Percentiles rank a stretch among this genome's conserved stretches.
These are phyloP conservation scores for Graptemys geographica DNA, from an alignment of 2,797 vertebrate genomes.

Conservation along the genomic window DNA sequence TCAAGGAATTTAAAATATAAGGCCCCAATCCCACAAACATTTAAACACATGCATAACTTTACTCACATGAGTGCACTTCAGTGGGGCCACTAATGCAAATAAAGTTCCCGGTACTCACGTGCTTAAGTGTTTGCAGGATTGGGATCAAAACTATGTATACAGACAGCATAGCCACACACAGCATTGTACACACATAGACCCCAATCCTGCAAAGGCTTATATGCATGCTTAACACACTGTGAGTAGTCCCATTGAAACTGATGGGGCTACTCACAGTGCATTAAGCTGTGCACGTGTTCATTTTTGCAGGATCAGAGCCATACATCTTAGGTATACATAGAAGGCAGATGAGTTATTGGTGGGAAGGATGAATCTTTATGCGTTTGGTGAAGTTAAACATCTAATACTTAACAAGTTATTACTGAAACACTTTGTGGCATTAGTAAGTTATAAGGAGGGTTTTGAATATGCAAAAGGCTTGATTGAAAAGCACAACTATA, in stretches of 20 bases:
- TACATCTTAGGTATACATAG: background rate
- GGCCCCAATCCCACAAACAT: background rate
- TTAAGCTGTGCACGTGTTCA: background rate
- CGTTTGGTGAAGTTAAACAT: background rate
- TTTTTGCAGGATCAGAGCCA: background rate
- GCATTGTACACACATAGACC: background rate
- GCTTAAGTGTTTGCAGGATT: background rate
- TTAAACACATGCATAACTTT: background rate
- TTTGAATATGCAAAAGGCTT: background rate
- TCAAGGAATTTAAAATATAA: background rate
- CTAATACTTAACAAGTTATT: background rate
- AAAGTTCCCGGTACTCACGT: background rate
- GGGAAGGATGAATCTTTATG: background rate
- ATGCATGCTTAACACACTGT: background rate
- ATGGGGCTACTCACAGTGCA: background rate
- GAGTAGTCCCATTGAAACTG: background rate
- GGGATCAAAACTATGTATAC: background rate
- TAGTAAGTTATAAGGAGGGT: background rate
- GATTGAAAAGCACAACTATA: background rate
- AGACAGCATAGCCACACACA: background rate
- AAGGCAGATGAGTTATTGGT: background rate
- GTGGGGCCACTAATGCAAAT: background rate
- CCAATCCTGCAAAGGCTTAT: background rate
- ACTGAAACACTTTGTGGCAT: constrained; percentile 11
- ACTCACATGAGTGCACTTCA: background rate